A percentile compares a stretch with the other conserved stretches of the same genome.
phyloP scores from a whole-genome alignment of 2,888 invertebrate genomes.

The Neoaliturus tenellus region DNA sequence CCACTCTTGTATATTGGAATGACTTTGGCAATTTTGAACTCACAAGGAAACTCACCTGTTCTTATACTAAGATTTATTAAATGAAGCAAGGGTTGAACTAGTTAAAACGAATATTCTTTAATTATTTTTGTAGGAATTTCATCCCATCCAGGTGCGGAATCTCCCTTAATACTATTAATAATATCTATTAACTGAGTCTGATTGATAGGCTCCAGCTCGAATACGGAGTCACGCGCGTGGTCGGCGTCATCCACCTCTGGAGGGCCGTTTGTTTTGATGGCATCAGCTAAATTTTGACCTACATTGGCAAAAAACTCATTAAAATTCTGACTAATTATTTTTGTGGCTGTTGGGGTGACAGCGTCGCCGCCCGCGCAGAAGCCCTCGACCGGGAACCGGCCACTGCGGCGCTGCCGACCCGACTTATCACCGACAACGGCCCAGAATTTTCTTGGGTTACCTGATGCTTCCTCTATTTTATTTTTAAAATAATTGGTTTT shows the following conservation, averaged over 20 bases:
- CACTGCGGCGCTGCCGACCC: background rate
- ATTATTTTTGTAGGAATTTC: too few relatives aligned
- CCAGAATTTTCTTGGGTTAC: background rate
- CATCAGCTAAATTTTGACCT: background rate
- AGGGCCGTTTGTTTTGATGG: background rate
- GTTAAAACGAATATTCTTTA: too few relatives aligned
- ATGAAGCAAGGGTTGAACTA: too few relatives aligned
- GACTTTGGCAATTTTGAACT: too few relatives aligned
- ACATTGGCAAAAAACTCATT: background rate
- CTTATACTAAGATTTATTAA: too few relatives aligned
- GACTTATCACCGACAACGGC: background rate
- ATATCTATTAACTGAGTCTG: too few relatives aligned
- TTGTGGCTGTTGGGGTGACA: background rate
- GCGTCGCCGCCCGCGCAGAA: background rate
- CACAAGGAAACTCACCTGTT: too few relatives aligned
- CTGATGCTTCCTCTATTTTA: background rate
- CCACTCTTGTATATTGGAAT: too few relatives aligned
- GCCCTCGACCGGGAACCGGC: background rate
- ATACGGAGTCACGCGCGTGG: background rate
- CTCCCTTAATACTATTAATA: too few relatives aligned
- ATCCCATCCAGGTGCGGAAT: too few relatives aligned
- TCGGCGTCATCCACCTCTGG: background rate
- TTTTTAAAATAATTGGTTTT: slow-evolving; percentile 25
- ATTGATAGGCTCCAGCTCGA: background rate
- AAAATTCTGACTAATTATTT: background rate